These are phyloP conservation scores for Tenodera sinensis DNA, from an alignment of 2,888 invertebrate genomes.

Conservation along the genomic window DNA sequence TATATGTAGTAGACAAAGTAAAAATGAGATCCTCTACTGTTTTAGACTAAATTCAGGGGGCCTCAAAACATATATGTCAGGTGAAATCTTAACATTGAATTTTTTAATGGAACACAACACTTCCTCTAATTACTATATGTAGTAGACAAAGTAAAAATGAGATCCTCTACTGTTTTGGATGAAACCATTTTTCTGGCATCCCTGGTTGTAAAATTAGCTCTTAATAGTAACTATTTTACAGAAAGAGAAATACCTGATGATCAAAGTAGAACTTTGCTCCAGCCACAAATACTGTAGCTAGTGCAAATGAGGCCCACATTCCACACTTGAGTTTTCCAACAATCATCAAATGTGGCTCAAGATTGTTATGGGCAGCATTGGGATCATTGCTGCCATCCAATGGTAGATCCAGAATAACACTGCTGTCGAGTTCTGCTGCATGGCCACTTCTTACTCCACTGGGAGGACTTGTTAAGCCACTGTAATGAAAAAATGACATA, in stretches of 20 bases:
- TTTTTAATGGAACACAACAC: too few species aligned
- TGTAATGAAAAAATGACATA: background rate
- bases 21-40: too few species aligned
- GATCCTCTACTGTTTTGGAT: too few species aligned
- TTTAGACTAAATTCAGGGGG: too few species aligned
- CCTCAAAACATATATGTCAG: too few species aligned
- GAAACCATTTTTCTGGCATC: too few species aligned
- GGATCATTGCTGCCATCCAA: constrained; percentile 27
- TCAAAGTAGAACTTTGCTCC: constrained; percentile 72
- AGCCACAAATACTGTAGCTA: constrained; percentile 66
- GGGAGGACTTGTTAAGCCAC: constrained; percentile 11
- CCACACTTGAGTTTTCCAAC: constrained; percentile 63
- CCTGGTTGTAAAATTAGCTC: too few species aligned
- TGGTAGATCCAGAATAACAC: constrained; percentile 48
- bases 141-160: too few species aligned
- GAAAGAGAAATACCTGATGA: constrained; percentile 49
- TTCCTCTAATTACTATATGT: too few species aligned
- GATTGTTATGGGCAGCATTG: constrained; percentile 5
- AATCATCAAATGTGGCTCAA: constrained; percentile 48
- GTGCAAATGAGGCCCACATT: constrained; percentile 67
- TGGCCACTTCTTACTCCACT: constrained; percentile 17
- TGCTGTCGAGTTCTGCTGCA: constrained; percentile 46
- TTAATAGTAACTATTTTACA: background rate
- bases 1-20: too few species aligned
- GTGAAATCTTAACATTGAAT: too few species aligned